These are phyloP conservation scores for Ranitomeya variabilis DNA, from an alignment of 2,113 vertebrate species.

Conservation along the genomic window DNA sequence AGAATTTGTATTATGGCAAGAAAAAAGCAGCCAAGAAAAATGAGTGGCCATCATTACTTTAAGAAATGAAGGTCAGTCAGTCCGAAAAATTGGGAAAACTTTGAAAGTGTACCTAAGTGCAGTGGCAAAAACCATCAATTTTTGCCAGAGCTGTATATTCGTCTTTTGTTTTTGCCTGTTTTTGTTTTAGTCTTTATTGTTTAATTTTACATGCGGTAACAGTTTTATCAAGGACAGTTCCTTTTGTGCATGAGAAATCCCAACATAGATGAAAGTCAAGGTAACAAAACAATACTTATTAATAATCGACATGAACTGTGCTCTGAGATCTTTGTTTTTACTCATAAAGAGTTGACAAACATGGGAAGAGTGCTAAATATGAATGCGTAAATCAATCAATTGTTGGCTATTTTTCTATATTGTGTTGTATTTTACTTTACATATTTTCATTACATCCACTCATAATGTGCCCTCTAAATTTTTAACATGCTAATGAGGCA, in stretches of 20 bases:
- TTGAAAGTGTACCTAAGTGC: too few relatives aligned
- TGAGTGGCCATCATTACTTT: too few relatives aligned
- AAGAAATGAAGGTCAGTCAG: too few relatives aligned
- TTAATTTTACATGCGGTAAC: background rate
- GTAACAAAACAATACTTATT: background rate
- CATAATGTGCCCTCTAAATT: background rate
- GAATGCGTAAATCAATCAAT: background rate
- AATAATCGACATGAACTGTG: background rate
- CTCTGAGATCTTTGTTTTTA: background rate
- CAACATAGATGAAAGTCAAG: background rate
- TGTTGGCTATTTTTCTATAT: background rate
- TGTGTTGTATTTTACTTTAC: background rate
- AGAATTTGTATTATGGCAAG: too few relatives aligned
- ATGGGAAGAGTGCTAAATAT: background rate
- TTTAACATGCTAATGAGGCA: too few relatives aligned
- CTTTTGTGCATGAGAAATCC: background rate
- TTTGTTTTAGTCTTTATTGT: too few relatives aligned
- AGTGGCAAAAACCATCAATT: too few relatives aligned
- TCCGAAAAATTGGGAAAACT: too few relatives aligned
- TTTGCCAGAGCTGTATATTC: too few relatives aligned
- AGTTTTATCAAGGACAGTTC: constrained; percentile 11
- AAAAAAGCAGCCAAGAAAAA: too few relatives aligned
- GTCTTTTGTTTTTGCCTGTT: too few relatives aligned
- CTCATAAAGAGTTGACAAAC: background rate
- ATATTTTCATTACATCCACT: background rate